Conservation (phyloP, 2,797 vertebrate genomes). For the Masticophis lateralis region DNA sequence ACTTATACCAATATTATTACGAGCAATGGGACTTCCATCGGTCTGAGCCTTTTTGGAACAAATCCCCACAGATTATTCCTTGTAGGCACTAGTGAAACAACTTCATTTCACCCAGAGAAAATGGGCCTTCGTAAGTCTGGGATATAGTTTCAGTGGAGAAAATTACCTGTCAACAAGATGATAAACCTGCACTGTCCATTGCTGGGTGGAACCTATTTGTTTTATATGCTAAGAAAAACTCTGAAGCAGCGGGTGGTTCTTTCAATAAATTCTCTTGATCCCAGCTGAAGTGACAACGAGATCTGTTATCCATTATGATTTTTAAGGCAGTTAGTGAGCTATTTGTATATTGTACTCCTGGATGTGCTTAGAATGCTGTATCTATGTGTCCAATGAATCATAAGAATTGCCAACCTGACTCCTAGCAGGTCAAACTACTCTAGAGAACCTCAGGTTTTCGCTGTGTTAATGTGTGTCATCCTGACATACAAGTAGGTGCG, state of each 20-base stretch:
- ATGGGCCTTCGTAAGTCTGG: slow-evolving; percentile 17
- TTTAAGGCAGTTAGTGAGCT: slow-evolving; percentile 34
- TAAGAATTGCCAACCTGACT: slow-evolving; percentile 1
- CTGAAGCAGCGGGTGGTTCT: slow-evolving; percentile 23
- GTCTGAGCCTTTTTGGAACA: slow-evolving; percentile 22
- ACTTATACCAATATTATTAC: not conserved
- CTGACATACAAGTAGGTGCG: not conserved
- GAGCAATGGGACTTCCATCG: not conserved
- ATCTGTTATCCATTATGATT: slow-evolving; percentile 37
- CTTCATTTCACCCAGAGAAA: slow-evolving; percentile 36
- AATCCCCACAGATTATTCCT: slow-evolving; percentile 10
- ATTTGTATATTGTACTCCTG: slow-evolving; percentile 24
- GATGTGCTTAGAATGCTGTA: slow-evolving; percentile 24
- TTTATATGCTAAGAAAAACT: slow-evolving; percentile 40
- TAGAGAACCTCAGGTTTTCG: not conserved
- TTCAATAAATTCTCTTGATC: slow-evolving; percentile 40
- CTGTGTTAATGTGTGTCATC: not conserved
- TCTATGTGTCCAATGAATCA: slow-evolving; percentile 30
- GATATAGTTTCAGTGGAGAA: slow-evolving; percentile 32
- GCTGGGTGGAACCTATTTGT: slow-evolving; percentile 38
- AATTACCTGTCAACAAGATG: slow-evolving; percentile 38
- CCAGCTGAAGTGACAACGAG: slow-evolving; percentile 35
- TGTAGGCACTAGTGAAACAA: slow-evolving; percentile 23
- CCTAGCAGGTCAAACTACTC: not conserved
- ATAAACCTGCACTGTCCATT: slow-evolving; percentile 33